phyloP scores from a whole-genome alignment of 1,140 invertebrate species.

The Drosophila bocki region DNA sequence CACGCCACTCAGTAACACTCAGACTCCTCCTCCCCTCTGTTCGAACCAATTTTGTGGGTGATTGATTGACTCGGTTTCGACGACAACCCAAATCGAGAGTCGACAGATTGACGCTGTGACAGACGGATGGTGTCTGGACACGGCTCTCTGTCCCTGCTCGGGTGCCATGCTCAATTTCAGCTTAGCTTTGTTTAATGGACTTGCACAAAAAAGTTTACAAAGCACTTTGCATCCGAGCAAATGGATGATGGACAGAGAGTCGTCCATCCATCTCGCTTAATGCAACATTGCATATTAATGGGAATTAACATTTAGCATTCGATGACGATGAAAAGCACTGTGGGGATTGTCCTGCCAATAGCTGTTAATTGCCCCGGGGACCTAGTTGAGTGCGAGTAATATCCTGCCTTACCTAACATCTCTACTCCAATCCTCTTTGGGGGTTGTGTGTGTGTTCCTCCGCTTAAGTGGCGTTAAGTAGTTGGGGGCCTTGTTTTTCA shows the following conservation, averaged over 20 bases:
- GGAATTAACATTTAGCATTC: slow-evolving; percentile 22
- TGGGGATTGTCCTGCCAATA: slow-evolving; percentile 18
- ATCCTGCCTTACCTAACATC: too few relatives aligned
- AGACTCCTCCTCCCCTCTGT: background rate
- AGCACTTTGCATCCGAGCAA: slow-evolving; percentile 46
- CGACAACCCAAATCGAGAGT: slow-evolving; percentile 17
- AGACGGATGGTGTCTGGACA: slow-evolving; percentile 10
- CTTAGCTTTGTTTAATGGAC: slow-evolving; percentile 71
- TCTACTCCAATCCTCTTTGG: slow-evolving; percentile 1
- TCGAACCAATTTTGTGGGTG: slow-evolving; percentile 47
- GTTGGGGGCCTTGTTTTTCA: slow-evolving; percentile 6
- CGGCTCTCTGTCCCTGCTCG: slow-evolving; percentile 1
- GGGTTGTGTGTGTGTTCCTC: background rate
- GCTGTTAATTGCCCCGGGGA: slow-evolving; percentile 28
- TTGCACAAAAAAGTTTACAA: slow-evolving; percentile 60
- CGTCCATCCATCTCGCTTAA: slow-evolving; percentile 1
- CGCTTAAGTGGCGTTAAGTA: slow-evolving; percentile 28
- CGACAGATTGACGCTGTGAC: slow-evolving; percentile 42
- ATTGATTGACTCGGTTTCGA: slow-evolving; percentile 64
- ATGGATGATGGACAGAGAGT: background rate
- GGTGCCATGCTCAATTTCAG: slow-evolving; percentile 50
- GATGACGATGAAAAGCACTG: slow-evolving; percentile 6
- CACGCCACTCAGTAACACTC: slow-evolving; percentile 2
- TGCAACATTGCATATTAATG: slow-evolving; percentile 42
- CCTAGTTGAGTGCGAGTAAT: background rate